phyloP scores from a whole-genome alignment of 2,888 invertebrate species.

The Orchesellides sinensis region DNA sequence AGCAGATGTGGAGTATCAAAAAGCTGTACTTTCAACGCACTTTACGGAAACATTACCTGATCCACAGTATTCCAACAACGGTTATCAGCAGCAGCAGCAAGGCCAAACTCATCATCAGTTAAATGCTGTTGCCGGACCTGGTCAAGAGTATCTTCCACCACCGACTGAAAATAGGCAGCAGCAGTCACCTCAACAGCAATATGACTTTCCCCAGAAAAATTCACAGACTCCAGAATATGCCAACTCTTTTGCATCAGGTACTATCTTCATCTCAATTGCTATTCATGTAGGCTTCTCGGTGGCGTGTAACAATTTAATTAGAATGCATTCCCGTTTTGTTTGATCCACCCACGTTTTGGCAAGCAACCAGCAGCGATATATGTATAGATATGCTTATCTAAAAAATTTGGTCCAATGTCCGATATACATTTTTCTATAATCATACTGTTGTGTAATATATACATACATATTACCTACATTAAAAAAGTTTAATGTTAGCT shows the following conservation, averaged over 20 bases:
- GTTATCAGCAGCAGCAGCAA: not conserved
- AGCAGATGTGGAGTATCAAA: slow-evolving; percentile 70
- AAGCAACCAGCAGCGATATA: too few relatives aligned
- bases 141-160: slow-evolving; percentile 54
- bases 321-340: slow-evolving; percentile 29
- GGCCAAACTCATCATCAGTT: not conserved
- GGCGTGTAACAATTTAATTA: slow-evolving; percentile 48
- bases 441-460: too few relatives aligned
- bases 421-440: too few relatives aligned
- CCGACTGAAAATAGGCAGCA: slow-evolving; percentile 18
- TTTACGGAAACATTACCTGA: slow-evolving; percentile 66
- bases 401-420: too few relatives aligned
- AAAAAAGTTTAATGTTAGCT: too few relatives aligned
- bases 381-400: too few relatives aligned
- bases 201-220: not conserved
- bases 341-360: not conserved
- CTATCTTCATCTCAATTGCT: not conserved
- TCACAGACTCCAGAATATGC: slow-evolving; percentile 17
- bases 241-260: slow-evolving; percentile 28
- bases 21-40: slow-evolving; percentile 71
- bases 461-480: too few relatives aligned
- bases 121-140: slow-evolving; percentile 28
- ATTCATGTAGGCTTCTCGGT: not conserved
- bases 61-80: slow-evolving; percentile 1
- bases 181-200: not conserved